A percentile compares a stretch with the other conserved stretches of the same genome.
phyloP scores from a whole-genome alignment of 2,797 vertebrate genomes.

The Leptoclinus maculatus region DNA sequence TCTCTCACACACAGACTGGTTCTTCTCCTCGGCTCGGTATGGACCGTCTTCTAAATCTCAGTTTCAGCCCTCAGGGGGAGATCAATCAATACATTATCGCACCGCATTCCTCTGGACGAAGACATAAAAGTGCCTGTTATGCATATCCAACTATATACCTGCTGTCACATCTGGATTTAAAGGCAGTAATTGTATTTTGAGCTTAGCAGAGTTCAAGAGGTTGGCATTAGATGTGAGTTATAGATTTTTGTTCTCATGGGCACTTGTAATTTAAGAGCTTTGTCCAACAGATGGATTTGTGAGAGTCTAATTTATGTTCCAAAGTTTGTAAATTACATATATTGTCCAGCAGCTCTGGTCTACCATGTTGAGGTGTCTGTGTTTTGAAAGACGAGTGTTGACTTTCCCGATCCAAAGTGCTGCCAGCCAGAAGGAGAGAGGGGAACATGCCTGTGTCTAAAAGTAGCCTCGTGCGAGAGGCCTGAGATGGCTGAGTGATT shows the following conservation, averaged over 20 bases:
- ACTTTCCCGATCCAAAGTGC: constrained; percentile 33
- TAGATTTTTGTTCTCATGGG: not conserved
- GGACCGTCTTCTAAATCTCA: not conserved
- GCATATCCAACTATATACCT: constrained; percentile 4
- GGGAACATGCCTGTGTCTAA: constrained; percentile 50
- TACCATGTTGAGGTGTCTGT: constrained; percentile 18
- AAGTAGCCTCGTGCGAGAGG: constrained; percentile 45
- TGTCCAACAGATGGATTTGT: not conserved
- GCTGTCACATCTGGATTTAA: constrained; percentile 17
- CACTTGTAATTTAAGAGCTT: constrained; percentile 19
- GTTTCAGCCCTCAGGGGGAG: not conserved
- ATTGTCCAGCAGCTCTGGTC: not conserved
- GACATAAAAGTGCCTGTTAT: constrained; percentile 2
- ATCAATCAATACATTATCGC: constrained; percentile 26
- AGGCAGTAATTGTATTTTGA: constrained; percentile 23
- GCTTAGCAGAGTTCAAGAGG: constrained; percentile 21
- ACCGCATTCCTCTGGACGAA: constrained; percentile 23
- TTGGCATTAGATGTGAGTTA: constrained; percentile 23
- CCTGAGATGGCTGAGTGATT: constrained; percentile 49
- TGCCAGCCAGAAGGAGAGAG: constrained; percentile 27
- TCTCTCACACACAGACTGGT: not conserved
- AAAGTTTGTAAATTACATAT: constrained; percentile 7
- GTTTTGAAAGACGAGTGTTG: constrained; percentile 42
- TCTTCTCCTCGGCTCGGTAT: not conserved
- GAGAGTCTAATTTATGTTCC: constrained; percentile 14